Percentiles rank a stretch among this genome's conserved stretches.
phyloP scores from a whole-genome alignment of 2,113 vertebrate species.

The Struthidea cinerea region DNA sequence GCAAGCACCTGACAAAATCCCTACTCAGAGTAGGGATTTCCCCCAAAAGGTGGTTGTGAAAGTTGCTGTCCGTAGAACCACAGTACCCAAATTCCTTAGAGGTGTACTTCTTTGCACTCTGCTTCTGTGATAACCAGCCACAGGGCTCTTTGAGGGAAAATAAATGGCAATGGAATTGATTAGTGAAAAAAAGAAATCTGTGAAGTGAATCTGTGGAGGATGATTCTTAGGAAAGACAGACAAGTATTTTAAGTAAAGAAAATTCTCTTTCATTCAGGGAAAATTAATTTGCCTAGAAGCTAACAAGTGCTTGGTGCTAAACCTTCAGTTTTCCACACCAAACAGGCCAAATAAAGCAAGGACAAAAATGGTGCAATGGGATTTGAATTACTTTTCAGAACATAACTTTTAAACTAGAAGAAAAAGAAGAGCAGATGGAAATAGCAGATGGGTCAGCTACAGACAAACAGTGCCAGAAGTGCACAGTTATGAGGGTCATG shows the following conservation, averaged over 20 bases:
- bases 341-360: not conserved
- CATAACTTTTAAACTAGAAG: not conserved
- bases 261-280: not conserved
- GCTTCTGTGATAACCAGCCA: not conserved
- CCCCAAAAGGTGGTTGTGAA: not conserved
- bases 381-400: not conserved
- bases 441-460: not conserved
- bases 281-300: conserved; percentile 8
- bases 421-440: not conserved
- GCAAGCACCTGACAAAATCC: not conserved
- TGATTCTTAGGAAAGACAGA: not conserved
- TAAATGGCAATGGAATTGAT: not conserved
- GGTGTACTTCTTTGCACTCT: not conserved
- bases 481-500: not conserved
- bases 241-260: not conserved
- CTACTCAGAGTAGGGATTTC: not conserved
- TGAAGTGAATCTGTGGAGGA: not conserved
- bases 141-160: not conserved
- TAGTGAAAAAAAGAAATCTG: not conserved
- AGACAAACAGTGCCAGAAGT: not conserved
- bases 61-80: not conserved
- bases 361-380: not conserved
- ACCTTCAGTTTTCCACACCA: not conserved
- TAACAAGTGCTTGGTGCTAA: not conserved
- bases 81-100: not conserved